phyloP scores from a whole-genome alignment of 2,888 invertebrate genomes.

The Mechanitis mazaeus region DNA sequence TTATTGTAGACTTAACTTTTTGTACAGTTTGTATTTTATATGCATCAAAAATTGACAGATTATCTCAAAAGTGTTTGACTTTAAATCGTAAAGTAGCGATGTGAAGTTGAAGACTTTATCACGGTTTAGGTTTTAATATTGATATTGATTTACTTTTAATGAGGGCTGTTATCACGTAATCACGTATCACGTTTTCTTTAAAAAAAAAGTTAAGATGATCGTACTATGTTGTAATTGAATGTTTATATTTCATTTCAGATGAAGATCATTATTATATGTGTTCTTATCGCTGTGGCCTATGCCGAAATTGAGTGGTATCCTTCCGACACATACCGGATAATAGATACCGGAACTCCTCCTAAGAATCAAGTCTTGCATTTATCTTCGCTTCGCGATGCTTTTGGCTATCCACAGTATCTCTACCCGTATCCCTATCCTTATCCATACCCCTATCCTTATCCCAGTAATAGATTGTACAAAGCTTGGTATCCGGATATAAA shows the following conservation, averaged over 20 bases:
- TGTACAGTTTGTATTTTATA: background rate
- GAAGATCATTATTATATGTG: background rate
- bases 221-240: too few relatives aligned
- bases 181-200: too few relatives aligned
- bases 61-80: background rate
- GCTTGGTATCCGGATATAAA: background rate
- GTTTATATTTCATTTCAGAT: background rate
- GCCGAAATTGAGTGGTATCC: background rate
- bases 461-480: background rate
- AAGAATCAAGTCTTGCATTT: background rate
- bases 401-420: background rate
- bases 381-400: background rate
- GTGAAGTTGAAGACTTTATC: background rate
- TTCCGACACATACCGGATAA: background rate
- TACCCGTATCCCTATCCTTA: constrained; percentile 1
- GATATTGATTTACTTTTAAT: background rate
- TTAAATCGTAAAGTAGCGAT: background rate
- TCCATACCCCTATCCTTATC: background rate
- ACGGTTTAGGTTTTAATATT: background rate
- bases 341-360: background rate
- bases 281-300: background rate
- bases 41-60: background rate
- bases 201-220: too few relatives aligned
- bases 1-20: background rate
- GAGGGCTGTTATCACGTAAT: too few relatives aligned